Evolutionary conservation across 2,888 invertebrate genomes (phyloP).

Genomic region (Tachina fera): DNA sequence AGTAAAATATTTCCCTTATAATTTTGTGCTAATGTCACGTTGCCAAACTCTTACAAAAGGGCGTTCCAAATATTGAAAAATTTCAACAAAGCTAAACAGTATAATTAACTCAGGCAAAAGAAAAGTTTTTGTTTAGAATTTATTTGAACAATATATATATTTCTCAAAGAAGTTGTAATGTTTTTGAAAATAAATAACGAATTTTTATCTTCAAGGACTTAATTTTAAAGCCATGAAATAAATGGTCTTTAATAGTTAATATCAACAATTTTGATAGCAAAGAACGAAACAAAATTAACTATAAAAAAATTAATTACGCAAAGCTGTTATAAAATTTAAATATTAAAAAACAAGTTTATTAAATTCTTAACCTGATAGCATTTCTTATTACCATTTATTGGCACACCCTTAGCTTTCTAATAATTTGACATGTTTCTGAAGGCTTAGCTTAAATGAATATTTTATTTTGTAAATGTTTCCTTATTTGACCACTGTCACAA

Average conservation of each 20-base stretch:
- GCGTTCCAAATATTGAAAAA: neutral
- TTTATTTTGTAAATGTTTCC: constrained; percentile 52
- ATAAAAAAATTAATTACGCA: too few relatives aligned
- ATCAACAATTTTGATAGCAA: too few relatives aligned
- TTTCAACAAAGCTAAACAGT: neutral
- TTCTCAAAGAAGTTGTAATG: too few relatives aligned
- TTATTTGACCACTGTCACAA: constrained; percentile 59
- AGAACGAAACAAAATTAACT: too few relatives aligned
- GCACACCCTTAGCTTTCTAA: neutral
- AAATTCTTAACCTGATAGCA: neutral
- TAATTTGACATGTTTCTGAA: constrained; percentile 34
- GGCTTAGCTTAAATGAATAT: constrained; percentile 16
- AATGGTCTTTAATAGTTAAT: too few relatives aligned
- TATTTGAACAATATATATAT: neutral
- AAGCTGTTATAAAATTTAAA: neutral
- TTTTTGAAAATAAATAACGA: too few relatives aligned
- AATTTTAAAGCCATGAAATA: too few relatives aligned
- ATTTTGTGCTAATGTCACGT: neutral
- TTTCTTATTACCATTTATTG: neutral
- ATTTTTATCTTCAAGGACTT: too few relatives aligned
- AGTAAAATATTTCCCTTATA: constrained; percentile 11
- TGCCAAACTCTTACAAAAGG: neutral
- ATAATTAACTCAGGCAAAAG: neutral
- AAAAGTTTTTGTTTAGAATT: neutral
- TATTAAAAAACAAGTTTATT: neutral